Evolutionary conservation across 2,888 invertebrate genomes (phyloP).

Genomic region (Nymphalis urticae): DNA sequence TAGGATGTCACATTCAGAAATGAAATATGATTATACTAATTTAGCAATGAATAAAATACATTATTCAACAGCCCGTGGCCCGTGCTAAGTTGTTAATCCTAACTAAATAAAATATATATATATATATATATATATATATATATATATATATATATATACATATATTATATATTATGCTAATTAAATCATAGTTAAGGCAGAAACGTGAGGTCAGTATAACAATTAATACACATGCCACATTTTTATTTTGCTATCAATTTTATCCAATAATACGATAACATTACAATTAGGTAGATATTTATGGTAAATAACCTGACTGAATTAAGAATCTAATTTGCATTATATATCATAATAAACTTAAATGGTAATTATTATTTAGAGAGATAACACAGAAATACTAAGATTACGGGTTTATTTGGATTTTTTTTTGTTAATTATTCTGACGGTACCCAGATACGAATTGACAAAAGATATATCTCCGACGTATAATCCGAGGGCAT

Average conservation of each 20-base stretch:
- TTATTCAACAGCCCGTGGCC: conserved; percentile 27
- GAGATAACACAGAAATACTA: not conserved
- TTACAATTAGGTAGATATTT: not conserved
- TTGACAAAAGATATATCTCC: conserved; percentile 79
- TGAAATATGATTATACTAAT: conserved; percentile 5
- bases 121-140: too few species aligned
- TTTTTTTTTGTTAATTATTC: conserved; percentile 39
- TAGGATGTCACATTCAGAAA: not conserved
- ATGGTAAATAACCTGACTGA: not conserved
- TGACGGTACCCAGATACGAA: conserved; percentile 72
- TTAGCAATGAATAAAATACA: conserved; percentile 19
- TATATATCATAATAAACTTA: too few species aligned
- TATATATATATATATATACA: too few species aligned
- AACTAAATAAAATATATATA: conserved; percentile 8
- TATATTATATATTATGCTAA: not conserved
- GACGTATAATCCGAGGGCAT: conserved; percentile 74
- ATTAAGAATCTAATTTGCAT: conserved; percentile 1
- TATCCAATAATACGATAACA: not conserved
- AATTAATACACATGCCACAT: not conserved
- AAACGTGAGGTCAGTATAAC: conserved; percentile 1
- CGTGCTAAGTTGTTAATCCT: conserved; percentile 30
- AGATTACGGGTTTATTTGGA: not conserved
- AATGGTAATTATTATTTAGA: not conserved
- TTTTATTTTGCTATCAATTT: not conserved
- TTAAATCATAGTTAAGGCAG: not conserved